Evolutionary conservation across 2,888 invertebrate species (phyloP), one percentile per base, ranked within the genome.

Genomic region (Caenorhabditis parvicauda): DNA sequence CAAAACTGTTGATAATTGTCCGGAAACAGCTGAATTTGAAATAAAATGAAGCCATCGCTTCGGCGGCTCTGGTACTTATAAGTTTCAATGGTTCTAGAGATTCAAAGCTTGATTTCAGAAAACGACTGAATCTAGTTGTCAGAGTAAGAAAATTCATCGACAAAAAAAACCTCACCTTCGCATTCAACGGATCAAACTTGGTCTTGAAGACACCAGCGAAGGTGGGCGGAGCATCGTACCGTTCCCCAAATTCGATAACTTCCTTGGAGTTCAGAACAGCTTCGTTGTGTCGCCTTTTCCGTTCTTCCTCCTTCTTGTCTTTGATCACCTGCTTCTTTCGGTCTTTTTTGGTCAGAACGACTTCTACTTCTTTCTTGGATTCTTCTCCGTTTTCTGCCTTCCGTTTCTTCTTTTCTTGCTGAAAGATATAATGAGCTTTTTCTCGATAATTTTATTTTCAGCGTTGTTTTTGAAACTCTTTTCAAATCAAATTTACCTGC

Each of bases 211-310:
- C 39, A 28, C 67, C 70, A 6, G 43, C 45, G 54, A 77, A 77
- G 1, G 54, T 51, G 9, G 76, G 76, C 7, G 76, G 76, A 1
- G 71, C 76, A 49, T 77, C 75, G 54, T 70, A 71, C 7, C 74
- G 52, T 43, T 75, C 76, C 2, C 76, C 76, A 51, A 77, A 77
- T n/a, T 52, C 66, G 43, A 77, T 69, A 6, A 71, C 57, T 58
- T 77, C 76, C n/a, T n/a, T n/a, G n/a, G n/a, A 52, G 35, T 61
- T 61, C 1, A 56, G 32, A 7, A 61, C 3, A 17, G 42, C 54
- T 5, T 61, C 61, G 21, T 48, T 54, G 24, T 29, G 49, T 27
- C 22, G 45, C 28, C 44, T 46, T 17, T 54, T 54, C 42, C 49
- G 53, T 27, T 61, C 56, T 4, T 57, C 61, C 0, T 22, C 29